phyloP scores from a whole-genome alignment of 2,113 vertebrate species.

The Xenopus laevis region DNA sequence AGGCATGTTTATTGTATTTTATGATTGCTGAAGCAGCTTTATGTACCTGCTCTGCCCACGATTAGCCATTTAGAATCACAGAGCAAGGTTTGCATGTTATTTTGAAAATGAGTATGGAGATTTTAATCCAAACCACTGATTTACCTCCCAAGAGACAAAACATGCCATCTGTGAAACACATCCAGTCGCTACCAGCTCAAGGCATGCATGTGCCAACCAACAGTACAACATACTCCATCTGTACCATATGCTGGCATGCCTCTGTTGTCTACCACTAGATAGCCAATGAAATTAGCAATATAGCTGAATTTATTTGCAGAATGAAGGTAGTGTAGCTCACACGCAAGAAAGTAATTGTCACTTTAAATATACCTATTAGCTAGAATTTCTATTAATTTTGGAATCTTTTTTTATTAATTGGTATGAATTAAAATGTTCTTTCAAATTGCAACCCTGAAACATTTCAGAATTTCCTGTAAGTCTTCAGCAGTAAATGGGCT shows the following conservation, averaged over 20 bases:
- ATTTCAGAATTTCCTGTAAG: too few relatives aligned
- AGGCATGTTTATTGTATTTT: background rate
- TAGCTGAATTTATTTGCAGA: constrained; percentile 9
- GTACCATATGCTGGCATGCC: background rate
- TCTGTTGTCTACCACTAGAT: constrained; percentile 15
- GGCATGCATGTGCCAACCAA: constrained; percentile 35
- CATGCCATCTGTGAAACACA: constrained; percentile 30
- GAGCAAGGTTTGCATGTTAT: constrained; percentile 33
- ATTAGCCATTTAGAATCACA: constrained; percentile 29
- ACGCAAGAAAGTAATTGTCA: background rate
- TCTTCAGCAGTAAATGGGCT: too few relatives aligned
- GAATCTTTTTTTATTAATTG: too few relatives aligned
- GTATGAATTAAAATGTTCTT: too few relatives aligned
- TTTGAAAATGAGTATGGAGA: constrained; percentile 31
- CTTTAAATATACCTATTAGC: background rate
- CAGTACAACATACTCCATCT: constrained; percentile 33
- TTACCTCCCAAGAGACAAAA: constrained; percentile 33
- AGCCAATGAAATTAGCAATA: constrained; percentile 11
- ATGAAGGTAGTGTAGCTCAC: background rate
- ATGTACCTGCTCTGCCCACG: constrained; percentile 28
- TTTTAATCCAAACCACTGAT: constrained; percentile 38
- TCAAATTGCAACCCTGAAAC: too few relatives aligned
- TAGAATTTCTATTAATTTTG: too few relatives aligned
- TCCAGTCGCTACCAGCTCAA: constrained; percentile 38
- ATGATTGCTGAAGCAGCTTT: constrained; percentile 2